These are phyloP conservation scores for Urocyon cinereoargenteus DNA, from an alignment of 2,797 vertebrate genomes.

Conservation along the genomic window DNA sequence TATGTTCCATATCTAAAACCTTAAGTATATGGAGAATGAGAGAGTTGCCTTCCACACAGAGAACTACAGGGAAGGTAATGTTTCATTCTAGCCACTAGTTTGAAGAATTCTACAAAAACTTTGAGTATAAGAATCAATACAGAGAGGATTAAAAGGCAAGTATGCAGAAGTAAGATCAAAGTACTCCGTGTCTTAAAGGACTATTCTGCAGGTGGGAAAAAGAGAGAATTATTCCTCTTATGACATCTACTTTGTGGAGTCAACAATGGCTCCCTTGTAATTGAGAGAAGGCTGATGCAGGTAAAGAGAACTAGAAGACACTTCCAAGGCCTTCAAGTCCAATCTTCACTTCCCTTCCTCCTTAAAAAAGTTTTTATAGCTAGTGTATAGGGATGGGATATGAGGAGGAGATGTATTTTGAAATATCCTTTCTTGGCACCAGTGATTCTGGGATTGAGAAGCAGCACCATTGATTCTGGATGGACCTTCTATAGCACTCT, in stretches of 20 bases:
- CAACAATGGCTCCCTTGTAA: not conserved
- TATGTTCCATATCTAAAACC: not conserved
- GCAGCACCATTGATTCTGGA: not conserved
- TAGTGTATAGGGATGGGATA: rapidly evolving
- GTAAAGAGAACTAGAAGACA: not conserved
- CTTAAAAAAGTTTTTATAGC: not conserved
- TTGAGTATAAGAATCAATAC: not conserved
- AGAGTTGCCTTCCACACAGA: not conserved
- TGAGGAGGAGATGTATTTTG: not conserved
- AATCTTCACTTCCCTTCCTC: not conserved
- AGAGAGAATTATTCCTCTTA: not conserved
- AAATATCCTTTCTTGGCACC: not conserved
- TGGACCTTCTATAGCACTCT: not conserved
- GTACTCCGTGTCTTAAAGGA: not conserved
- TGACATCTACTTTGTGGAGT: not conserved
- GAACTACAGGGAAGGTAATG: not conserved
- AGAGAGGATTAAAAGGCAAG: not conserved
- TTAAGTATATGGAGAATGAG: not conserved
- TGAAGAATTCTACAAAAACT: not conserved
- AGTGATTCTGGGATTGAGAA: not conserved
- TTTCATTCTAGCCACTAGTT: not conserved
- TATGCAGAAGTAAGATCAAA: not conserved
- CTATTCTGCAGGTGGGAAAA: not conserved
- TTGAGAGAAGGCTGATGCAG: not conserved
- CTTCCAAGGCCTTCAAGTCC: not conserved